These are phyloP conservation scores for Progne subis DNA, from an alignment of 2,113 vertebrate species.

Conservation along the genomic window DNA sequence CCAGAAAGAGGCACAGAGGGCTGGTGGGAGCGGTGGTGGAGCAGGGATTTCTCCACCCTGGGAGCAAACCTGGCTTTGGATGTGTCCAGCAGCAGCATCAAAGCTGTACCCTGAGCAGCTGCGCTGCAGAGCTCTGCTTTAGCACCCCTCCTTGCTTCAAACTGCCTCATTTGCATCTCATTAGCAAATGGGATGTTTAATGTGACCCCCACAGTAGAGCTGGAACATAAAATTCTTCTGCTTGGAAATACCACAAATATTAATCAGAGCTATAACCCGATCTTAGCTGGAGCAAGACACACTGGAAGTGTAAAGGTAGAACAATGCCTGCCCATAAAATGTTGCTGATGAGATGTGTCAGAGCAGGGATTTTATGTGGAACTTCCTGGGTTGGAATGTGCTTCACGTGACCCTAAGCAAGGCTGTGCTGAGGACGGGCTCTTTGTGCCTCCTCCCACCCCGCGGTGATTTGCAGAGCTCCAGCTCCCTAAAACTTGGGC, in stretches of 20 bases:
- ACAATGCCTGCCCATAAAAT: background rate
- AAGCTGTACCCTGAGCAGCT: background rate
- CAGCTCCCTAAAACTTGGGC: background rate
- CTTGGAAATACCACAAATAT: background rate
- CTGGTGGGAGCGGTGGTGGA: background rate
- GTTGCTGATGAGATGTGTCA: background rate
- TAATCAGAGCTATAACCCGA: background rate
- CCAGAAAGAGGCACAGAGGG: background rate
- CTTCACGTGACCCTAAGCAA: background rate
- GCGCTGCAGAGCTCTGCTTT: background rate
- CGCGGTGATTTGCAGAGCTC: background rate
- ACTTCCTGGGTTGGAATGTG: background rate
- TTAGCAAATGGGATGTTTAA: background rate
- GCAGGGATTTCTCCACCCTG: background rate
- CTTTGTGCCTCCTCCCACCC: accelerated
- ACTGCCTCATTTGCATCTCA: background rate
- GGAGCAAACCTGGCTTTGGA: background rate
- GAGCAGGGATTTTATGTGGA: background rate
- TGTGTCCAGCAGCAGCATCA: background rate
- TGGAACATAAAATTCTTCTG: background rate
- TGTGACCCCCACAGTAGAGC: background rate
- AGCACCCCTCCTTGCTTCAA: background rate
- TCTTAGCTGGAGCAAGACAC: background rate
- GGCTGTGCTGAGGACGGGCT: background rate
- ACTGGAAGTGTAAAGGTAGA: background rate